Conservation (phyloP, 2,888 invertebrate species). For the Agonopterix alstromeriana region DNA sequence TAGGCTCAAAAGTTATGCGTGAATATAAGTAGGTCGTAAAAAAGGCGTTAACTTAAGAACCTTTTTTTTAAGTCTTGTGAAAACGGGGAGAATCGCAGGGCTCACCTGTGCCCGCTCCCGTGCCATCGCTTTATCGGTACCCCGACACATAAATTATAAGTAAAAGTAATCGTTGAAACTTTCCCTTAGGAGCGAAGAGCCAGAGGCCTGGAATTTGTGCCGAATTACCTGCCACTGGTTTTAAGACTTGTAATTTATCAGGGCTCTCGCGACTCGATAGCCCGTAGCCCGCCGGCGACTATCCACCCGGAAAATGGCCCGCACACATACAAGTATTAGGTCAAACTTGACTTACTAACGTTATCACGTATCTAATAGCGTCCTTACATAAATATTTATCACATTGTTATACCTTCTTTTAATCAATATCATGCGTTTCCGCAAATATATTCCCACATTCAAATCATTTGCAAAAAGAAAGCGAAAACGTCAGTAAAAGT, state of each 20-base stretch:
- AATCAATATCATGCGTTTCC: too few species aligned
- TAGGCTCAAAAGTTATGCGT: constrained; percentile 22
- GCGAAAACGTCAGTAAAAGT: constrained; percentile 38
- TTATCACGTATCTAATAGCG: too few species aligned
- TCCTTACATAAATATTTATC: too few species aligned
- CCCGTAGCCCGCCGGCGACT: constrained; percentile 34
- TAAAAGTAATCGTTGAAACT: constrained; percentile 72
- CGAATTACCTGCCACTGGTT: constrained; percentile 80
- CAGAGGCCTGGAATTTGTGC: constrained; percentile 60
- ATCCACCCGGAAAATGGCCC: constrained; percentile 49
- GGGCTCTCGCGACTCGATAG: constrained; percentile 52
- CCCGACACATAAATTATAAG: constrained; percentile 66
- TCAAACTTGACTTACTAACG: too few species aligned
- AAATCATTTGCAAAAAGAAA: too few species aligned
- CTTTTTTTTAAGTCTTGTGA: constrained; percentile 27
- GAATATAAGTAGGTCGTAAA: constrained; percentile 27
- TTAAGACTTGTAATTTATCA: constrained; percentile 80
- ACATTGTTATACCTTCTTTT: too few species aligned
- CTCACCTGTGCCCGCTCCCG: constrained; percentile 59
- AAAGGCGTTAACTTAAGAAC: constrained; percentile 19
- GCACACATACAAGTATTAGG: too few species aligned
- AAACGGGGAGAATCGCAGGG: constrained; percentile 30
- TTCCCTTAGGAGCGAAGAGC: constrained; percentile 48
- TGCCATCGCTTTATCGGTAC: constrained; percentile 58
- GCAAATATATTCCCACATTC: too few species aligned